Conservation (phyloP, 1,140 invertebrate genomes). For the Bombus pyrosoma region DNA sequence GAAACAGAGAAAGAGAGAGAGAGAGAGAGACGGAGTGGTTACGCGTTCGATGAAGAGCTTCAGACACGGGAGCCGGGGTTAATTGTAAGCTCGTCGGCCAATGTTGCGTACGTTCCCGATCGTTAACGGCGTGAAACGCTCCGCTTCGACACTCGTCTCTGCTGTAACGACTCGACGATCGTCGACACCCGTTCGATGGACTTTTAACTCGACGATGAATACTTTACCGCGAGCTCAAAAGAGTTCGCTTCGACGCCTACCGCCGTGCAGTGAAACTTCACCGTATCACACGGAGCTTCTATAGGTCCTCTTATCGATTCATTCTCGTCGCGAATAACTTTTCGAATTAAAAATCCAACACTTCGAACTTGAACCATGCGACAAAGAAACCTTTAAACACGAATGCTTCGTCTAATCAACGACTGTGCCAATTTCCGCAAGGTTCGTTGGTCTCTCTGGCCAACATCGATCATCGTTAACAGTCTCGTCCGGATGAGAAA, state of each 20-base stretch:
- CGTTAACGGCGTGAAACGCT: constrained; percentile 33
- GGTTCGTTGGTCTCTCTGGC: not conserved
- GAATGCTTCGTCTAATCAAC: not conserved
- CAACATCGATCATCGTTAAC: constrained; percentile 2
- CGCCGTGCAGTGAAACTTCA: not conserved
- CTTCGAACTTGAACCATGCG: not conserved
- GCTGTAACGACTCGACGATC: constrained; percentile 14
- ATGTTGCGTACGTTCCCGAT: constrained; percentile 17
- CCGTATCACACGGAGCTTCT: no score
- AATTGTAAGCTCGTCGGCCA: constrained; percentile 30
- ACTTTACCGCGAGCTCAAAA: not conserved
- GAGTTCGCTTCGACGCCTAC: not conserved
- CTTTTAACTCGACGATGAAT: constrained; percentile 8
- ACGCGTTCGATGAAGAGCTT: not conserved
- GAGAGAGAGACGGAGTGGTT: not conserved
- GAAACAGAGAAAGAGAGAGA: not conserved
- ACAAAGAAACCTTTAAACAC: not conserved
- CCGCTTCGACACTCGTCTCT: not conserved
- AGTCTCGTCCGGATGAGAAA: not conserved
- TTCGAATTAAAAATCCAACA: not conserved
- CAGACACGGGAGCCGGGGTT: constrained; percentile 2
- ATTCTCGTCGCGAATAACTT: not conserved
- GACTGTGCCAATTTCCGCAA: not conserved
- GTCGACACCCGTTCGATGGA: constrained; percentile 10
- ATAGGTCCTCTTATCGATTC: not conserved